Percentiles rank a stretch among this genome's conserved stretches.
Evolutionary conservation across 2,888 invertebrate species (phyloP).

Genomic region (Physocephala rufipes): DNA sequence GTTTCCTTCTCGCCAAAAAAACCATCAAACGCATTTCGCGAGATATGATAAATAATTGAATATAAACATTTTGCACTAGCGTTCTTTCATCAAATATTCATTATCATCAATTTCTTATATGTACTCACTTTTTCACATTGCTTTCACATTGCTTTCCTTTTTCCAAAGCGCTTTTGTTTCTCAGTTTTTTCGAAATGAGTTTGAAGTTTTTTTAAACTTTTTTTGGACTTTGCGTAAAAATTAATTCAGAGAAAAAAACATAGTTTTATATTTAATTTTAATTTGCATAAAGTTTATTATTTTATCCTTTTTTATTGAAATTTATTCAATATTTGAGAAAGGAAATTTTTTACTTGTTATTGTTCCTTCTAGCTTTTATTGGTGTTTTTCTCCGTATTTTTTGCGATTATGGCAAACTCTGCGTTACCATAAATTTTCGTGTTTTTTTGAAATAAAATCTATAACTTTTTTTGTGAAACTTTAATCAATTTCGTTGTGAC

Average conservation of each 20-base stretch:
- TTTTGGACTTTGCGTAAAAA: no score
- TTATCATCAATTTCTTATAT: background rate
- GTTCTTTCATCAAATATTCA: slow-evolving; percentile 4
- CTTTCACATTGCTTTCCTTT: no score
- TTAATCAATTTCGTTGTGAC: no score
- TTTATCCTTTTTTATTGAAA: background rate
- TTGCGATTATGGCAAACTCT: background rate
- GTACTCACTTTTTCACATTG: no score
- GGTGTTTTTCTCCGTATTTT: background rate
- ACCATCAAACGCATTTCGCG: background rate
- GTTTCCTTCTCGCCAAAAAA: background rate
- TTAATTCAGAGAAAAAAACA: no score
- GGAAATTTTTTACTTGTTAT: background rate
- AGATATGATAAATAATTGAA: slow-evolving; percentile 15
- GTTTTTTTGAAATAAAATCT: background rate
- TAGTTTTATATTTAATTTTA: slow-evolving; percentile 16
- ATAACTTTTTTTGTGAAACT: no score
- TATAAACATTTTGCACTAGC: slow-evolving; percentile 2
- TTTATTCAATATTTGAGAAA: no score
- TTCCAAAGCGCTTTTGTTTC: no score
- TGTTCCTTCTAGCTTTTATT: background rate
- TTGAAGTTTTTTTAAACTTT: no score
- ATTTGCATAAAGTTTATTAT: slow-evolving; percentile 19
- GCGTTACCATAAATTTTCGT: background rate
- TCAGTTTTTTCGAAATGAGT: no score